Percentiles rank a stretch among this genome's conserved stretches.
Conservation (phyloP, 2,888 invertebrate species). For the Tridacna gigas region DNA sequence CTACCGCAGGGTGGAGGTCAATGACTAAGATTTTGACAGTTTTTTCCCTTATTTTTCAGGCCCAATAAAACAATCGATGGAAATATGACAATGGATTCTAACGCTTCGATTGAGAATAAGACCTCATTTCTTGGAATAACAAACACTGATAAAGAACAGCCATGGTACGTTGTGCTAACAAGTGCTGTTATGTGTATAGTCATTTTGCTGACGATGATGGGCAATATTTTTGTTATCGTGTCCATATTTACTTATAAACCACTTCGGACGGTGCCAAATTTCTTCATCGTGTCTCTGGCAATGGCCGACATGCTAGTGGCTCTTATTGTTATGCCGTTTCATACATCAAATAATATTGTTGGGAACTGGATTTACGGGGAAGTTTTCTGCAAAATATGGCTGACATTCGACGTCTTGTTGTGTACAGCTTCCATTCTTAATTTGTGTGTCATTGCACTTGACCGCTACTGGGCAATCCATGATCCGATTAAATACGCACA, state of each 20-base stretch:
- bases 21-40: too few relatives aligned
- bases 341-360: slow-evolving; percentile 94
- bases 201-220: slow-evolving; percentile 94
- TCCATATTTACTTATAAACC: slow-evolving; percentile 94
- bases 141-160: not conserved
- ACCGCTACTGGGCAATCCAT: slow-evolving; percentile 96
- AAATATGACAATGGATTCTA: not conserved
- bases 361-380: slow-evolving; percentile 96
- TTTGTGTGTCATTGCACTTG: slow-evolving; percentile 97
- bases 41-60: not conserved
- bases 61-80: not conserved
- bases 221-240: slow-evolving; percentile 96
- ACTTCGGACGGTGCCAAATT: slow-evolving; percentile 96
- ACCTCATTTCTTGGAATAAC: slow-evolving; percentile 13
- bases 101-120: slow-evolving; percentile 36
- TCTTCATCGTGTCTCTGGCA: slow-evolving; percentile 98
- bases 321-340: slow-evolving; percentile 96
- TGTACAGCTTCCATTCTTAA: slow-evolving; percentile 99
- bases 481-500: slow-evolving; percentile 97
- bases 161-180: slow-evolving; percentile 52
- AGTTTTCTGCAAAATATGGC: slow-evolving; percentile 96
- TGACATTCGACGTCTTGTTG: slow-evolving; percentile 99
- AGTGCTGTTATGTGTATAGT: slow-evolving; percentile 86
- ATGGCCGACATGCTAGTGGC: slow-evolving; percentile 98
- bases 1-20: too few relatives aligned